phyloP scores from a whole-genome alignment of 2,888 invertebrate genomes.

The Allacma fusca region DNA sequence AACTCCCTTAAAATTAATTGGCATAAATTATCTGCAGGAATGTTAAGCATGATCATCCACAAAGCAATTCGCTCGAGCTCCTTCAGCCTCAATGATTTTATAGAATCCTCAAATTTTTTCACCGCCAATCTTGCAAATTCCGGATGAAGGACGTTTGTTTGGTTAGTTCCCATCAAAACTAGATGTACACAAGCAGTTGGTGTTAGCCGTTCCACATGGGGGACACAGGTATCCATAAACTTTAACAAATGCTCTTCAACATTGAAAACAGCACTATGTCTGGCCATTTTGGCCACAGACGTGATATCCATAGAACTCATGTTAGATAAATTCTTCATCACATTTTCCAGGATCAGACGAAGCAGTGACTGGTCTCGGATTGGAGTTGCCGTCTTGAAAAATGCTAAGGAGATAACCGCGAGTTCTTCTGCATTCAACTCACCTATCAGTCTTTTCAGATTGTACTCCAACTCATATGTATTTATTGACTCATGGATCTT shows the following conservation, averaged over 20 bases:
- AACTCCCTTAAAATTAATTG: conserved; percentile 67
- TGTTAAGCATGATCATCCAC: conserved; percentile 72
- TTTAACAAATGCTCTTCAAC: conserved; percentile 65
- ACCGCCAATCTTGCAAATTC: conserved; percentile 67
- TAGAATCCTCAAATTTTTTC: conserved; percentile 67
- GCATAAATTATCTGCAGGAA: conserved; percentile 67
- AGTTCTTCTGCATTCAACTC: conserved; percentile 73
- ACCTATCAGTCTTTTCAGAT: conserved; percentile 67
- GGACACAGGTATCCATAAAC: conserved; percentile 68
- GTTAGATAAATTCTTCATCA: conserved; percentile 67
- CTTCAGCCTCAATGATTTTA: conserved; percentile 71
- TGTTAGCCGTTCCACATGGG: conserved; percentile 71
- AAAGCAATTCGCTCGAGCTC: conserved; percentile 77
- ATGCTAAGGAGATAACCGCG: conserved; percentile 77
- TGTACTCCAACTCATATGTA: conserved; percentile 74
- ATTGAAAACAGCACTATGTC: conserved; percentile 40
- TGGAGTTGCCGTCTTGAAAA: conserved; percentile 77
- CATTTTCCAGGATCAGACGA: conserved; percentile 67
- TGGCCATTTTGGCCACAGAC: conserved; percentile 65
- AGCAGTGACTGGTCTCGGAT: conserved; percentile 69
- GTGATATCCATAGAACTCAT: conserved; percentile 74
- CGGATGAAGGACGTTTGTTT: conserved; percentile 64
- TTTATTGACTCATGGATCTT: conserved; percentile 67
- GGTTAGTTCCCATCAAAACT: conserved; percentile 70
- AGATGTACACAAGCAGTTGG: conserved; percentile 73